Percentiles rank a stretch among this genome's conserved stretches.
These are phyloP conservation scores for Lottia scabra DNA, from an alignment of 2,888 invertebrate genomes.

Conservation along the genomic window DNA sequence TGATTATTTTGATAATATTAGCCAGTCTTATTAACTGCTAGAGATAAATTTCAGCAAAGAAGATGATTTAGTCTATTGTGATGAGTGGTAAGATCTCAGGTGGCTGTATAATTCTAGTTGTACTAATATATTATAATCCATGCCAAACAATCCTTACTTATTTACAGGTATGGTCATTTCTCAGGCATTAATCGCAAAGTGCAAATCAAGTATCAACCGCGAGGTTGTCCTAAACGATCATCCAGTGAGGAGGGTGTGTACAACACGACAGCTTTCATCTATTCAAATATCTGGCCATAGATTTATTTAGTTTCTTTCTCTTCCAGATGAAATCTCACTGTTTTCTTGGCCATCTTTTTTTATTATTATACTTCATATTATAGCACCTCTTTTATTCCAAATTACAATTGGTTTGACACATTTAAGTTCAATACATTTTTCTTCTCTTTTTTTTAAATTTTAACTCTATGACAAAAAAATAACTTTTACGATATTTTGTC, in stretches of 20 bases:
- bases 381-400: neutral
- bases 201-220: conserved; percentile 98
- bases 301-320: neutral
- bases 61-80: too few relatives aligned
- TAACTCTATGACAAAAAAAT: neutral
- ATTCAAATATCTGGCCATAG: neutral
- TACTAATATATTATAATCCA: too few relatives aligned
- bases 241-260: conserved; percentile 63
- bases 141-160: neutral
- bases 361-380: neutral
- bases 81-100: too few relatives aligned
- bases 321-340: neutral
- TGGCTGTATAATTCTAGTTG: too few relatives aligned
- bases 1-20: too few relatives aligned
- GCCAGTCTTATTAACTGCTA: too few relatives aligned
- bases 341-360: neutral
- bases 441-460: neutral
- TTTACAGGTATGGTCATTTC: conserved; percentile 80
- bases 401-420: neutral
- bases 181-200: conserved; percentile 99
- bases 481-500: too few relatives aligned
- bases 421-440: neutral
- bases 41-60: too few relatives aligned
- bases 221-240: conserved; percentile 74
- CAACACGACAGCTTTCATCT: conserved; percentile 11